Percentiles rank a stretch among this genome's conserved stretches.
These are phyloP conservation scores for Galerucella nymphaeae DNA, from an alignment of 2,888 invertebrate genomes.

Conservation along the genomic window DNA sequence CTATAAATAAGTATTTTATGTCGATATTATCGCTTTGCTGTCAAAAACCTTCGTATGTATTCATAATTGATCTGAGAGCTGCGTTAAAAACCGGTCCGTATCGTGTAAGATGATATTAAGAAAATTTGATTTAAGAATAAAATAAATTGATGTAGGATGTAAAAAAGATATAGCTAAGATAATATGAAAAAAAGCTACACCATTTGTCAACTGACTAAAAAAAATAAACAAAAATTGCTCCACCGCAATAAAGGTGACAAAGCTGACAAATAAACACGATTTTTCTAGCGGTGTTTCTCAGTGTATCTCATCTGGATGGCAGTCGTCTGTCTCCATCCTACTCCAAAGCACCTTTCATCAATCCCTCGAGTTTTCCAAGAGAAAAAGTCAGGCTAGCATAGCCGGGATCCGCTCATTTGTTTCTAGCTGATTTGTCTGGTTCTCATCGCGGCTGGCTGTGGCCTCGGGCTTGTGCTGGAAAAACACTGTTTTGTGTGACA, in stretches of 20 bases:
- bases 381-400: conserved; percentile 45
- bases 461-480: conserved; percentile 59
- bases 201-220: too few relatives aligned
- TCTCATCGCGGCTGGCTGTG: conserved; percentile 53
- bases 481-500: conserved; percentile 64
- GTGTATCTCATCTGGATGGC: conserved; percentile 11
- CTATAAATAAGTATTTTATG: too few relatives aligned
- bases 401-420: conserved; percentile 56
- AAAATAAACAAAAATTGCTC: background rate
- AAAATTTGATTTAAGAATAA: too few relatives aligned
- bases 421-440: conserved; percentile 65
- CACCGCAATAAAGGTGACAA: conserved; percentile 6
- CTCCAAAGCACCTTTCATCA: conserved; percentile 53
- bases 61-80: too few relatives aligned
- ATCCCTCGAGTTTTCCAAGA: conserved; percentile 48
- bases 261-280: background rate
- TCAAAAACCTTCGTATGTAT: too few relatives aligned
- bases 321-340: conserved; percentile 23
- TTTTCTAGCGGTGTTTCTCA: conserved; percentile 2
- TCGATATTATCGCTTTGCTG: too few relatives aligned
- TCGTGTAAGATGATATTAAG: too few relatives aligned
- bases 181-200: too few relatives aligned
- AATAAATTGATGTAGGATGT: too few relatives aligned
- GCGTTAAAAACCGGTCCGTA: too few relatives aligned
- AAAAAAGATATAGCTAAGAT: too few relatives aligned